These are phyloP conservation scores for Lobophora halterata DNA, from an alignment of 2,888 invertebrate genomes.

Conservation along the genomic window DNA sequence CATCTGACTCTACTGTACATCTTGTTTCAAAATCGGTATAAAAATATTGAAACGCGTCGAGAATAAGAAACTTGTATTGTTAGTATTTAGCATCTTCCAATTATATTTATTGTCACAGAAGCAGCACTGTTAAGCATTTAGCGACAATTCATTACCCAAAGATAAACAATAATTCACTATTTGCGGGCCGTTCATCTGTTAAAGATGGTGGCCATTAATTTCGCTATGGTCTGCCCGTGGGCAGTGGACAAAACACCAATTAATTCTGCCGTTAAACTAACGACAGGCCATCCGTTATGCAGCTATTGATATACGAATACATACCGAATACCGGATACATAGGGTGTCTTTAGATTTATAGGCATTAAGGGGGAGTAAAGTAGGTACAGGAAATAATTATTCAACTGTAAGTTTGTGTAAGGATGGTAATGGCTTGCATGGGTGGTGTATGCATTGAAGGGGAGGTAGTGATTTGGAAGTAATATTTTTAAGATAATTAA, in stretches of 20 bases:
- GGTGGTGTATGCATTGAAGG: no score
- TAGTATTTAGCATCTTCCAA: conserved; percentile 25
- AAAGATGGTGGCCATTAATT: conserved; percentile 37
- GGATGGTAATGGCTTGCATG: no score
- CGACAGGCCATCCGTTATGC: conserved; percentile 38
- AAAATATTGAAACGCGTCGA: no score
- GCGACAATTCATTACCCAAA: conserved; percentile 27
- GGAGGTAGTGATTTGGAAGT: no score
- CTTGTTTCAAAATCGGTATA: no score
- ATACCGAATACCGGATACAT: not conserved
- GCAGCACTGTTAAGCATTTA: conserved; percentile 25
- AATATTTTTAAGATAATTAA: no score
- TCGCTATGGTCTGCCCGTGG: conserved; percentile 42
- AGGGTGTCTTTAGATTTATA: conserved; percentile 5
- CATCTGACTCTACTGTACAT: no score
- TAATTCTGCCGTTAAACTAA: conserved; percentile 69
- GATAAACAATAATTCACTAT: conserved; percentile 19
- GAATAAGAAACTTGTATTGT: no score
- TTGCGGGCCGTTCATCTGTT: conserved; percentile 14
- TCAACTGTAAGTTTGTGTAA: no score
- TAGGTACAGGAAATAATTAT: no score
- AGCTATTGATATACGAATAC: conserved; percentile 20
- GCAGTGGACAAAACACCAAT: conserved; percentile 68
- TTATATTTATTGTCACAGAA: conserved; percentile 20
- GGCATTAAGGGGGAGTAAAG: no score